phyloP scores from a whole-genome alignment of 2,113 vertebrate genomes.

The Apodemus speciosus region DNA sequence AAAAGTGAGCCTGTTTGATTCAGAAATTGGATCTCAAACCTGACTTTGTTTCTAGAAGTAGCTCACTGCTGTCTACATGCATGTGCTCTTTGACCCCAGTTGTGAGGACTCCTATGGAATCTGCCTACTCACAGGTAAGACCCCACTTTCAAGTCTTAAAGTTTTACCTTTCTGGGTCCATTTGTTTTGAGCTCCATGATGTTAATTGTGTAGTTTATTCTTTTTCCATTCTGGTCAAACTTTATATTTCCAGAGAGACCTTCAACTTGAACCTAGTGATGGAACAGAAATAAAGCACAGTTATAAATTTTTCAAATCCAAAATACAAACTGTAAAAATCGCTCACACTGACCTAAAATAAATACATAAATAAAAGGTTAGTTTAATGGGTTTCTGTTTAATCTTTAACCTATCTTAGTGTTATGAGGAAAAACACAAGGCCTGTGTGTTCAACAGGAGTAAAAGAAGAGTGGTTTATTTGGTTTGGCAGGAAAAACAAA shows the following conservation, averaged over 20 bases:
- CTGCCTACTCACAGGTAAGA: neutral
- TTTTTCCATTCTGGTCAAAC: constrained; percentile 98
- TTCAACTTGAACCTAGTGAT: constrained; percentile 94
- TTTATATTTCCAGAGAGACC: constrained; percentile 98
- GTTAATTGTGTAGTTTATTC: constrained; percentile 98
- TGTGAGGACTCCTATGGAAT: constrained; percentile 49
- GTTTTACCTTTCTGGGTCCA: constrained; percentile 95
- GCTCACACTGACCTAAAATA: neutral
- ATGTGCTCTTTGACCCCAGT: neutral
- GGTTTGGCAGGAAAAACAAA: neutral
- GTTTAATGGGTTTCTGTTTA: neutral
- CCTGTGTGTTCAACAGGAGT: neutral
- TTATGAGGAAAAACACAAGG: neutral
- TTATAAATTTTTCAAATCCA: constrained; percentile 24
- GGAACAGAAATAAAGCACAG: constrained; percentile 40
- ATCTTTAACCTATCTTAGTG: neutral
- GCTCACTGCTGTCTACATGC: neutral
- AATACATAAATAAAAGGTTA: neutral
- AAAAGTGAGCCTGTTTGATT: constrained; percentile 23
- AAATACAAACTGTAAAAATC: neutral
- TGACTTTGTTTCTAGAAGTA: neutral
- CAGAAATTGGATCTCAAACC: neutral
- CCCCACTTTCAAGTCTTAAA: constrained; percentile 57
- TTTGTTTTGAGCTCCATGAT: constrained; percentile 98
- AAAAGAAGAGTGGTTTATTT: neutral